Evolutionary conservation across 2,888 invertebrate genomes (phyloP).

Genomic region (Amblyjoppa proteus): DNA sequence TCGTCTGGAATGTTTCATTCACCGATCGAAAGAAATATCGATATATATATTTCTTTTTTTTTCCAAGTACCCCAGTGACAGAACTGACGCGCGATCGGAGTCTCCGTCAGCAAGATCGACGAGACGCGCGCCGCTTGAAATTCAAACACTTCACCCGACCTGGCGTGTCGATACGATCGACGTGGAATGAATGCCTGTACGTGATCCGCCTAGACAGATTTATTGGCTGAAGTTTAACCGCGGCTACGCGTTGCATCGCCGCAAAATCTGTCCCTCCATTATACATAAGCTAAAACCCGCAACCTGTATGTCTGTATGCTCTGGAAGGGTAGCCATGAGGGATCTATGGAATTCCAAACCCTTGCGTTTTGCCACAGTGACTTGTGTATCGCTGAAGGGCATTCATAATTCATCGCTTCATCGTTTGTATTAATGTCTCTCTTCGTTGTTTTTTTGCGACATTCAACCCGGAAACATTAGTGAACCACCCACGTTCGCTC

Average conservation of each 20-base stretch:
- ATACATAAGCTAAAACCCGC: not conserved
- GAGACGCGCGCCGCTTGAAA: conserved; percentile 30
- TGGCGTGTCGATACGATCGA: conserved; percentile 30
- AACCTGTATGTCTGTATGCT: not conserved
- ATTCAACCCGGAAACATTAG: conserved; percentile 52
- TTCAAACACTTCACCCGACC: conserved; percentile 40
- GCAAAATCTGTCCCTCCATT: conserved; percentile 29
- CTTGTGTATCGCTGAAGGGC: conserved; percentile 15
- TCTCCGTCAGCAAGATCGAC: conserved; percentile 30
- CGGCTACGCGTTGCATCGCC: conserved; percentile 2
- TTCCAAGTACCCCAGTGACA: not conserved
- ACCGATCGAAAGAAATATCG: conserved; percentile 24
- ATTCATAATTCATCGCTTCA: conserved; percentile 38
- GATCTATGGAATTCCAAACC: conserved; percentile 53
- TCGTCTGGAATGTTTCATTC: conserved; percentile 25
- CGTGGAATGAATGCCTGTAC: conserved; percentile 52
- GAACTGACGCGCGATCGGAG: conserved; percentile 37
- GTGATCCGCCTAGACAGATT: conserved; percentile 58
- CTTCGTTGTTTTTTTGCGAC: conserved; percentile 26
- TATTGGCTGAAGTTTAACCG: conserved; percentile 50
- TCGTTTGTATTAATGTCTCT: conserved; percentile 9
- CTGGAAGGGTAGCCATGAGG: not conserved
- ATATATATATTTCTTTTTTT: conserved; percentile 11
- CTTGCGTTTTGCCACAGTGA: conserved; percentile 24
- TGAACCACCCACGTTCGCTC: conserved; percentile 41